Conservation (phyloP, 2,797 vertebrate genomes). For the Aselliscus stoliczkanus region DNA sequence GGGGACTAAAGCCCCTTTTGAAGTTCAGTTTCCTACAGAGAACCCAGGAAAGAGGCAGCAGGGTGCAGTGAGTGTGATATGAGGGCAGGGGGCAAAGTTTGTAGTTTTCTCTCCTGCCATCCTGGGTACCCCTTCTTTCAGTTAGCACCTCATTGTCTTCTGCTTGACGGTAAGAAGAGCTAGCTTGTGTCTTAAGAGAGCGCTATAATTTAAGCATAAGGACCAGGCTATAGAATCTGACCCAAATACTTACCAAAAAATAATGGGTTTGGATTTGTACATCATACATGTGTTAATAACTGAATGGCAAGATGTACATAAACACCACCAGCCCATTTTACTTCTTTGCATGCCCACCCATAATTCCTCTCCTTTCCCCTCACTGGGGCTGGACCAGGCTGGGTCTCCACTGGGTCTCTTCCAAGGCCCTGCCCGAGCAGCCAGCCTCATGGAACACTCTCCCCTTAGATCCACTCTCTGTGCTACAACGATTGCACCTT, state of each 20-base stretch:
- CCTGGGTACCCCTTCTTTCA: background rate
- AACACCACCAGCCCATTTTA: background rate
- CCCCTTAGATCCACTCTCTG: conserved; percentile 84
- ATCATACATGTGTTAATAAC: background rate
- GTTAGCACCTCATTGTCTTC: background rate
- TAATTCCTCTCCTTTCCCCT: background rate
- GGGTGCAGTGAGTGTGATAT: background rate
- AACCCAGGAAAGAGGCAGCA: background rate
- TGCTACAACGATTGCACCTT: conserved; percentile 91
- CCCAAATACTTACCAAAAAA: background rate
- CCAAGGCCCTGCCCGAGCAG: too few species aligned
- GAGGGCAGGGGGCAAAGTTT: background rate
- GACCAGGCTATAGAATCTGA: background rate
- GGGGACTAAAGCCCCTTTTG: background rate
- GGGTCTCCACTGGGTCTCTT: background rate
- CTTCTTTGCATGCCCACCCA: background rate
- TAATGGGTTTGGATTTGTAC: background rate
- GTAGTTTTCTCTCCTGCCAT: background rate
- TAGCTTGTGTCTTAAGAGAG: background rate
- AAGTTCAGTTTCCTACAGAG: background rate
- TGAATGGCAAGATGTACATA: background rate
- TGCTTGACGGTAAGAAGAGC: background rate
- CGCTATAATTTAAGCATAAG: background rate
- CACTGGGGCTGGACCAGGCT: background rate
- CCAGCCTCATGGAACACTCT: background rate